Evolutionary conservation across 1,140 invertebrate genomes (phyloP), one percentile per base, ranked within the genome.

Genomic region (Cotesia chilonis): DNA sequence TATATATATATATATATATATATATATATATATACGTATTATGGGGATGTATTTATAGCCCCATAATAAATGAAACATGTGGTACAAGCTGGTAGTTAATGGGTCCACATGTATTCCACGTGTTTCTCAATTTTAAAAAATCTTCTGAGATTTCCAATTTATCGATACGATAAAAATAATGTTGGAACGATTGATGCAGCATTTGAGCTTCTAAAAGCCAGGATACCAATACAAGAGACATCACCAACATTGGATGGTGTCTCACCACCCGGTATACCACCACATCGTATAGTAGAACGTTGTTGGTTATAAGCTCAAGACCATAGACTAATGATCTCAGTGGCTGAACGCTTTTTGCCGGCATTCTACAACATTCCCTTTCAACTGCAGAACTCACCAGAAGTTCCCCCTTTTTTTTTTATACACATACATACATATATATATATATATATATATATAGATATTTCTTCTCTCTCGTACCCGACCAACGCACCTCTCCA

Each of bases 301-400:
- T 47, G 41, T 64, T 73, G 37, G 59, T 37, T 73, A 73, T 61
- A 71, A 71, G 69, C 60, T 71, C 59, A 77, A 78, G 78, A 77
- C 79, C 75, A 80, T 84, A 84, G 84, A 86, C 84, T 87, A 87
- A 87, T 87, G 85, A 87, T 87, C 81, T 77, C 79, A 75, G 79
- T 80, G 82, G 71, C 82, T 85, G 83, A 54, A 72, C 76, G 83
- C 83, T 87, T 87, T 87, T 87, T 87, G 84, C 79, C 80, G 80
- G 75, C 85, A 87, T 87, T 87, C 85, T 87, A 86, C 85, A 85
- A 81, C 84, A 87, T 87, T 87, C 85, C 79, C 85, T 85, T 86
- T 85, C 81, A 82, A 80, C 83, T 84, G 81, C 80, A 84, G 55
- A 35, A 67, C 64, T 68, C 71, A 59, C 41, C 17, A 14, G 9